Evolutionary conservation across 2,113 vertebrate genomes (phyloP), one percentile per base, ranked within the genome.

Genomic region (Montifringilla adamsi): DNA sequence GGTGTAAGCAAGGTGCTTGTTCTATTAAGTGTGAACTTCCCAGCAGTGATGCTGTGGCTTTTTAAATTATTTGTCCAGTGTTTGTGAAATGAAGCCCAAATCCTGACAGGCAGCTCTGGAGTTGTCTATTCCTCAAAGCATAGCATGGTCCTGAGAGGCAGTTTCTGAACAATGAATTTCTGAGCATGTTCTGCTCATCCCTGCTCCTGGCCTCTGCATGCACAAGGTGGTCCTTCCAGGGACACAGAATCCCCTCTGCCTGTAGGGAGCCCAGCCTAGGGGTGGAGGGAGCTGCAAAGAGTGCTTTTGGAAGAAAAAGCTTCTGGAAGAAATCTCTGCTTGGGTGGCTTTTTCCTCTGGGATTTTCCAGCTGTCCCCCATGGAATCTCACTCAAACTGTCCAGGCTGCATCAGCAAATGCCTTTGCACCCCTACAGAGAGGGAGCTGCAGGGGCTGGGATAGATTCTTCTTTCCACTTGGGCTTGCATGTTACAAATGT

Each of bases 291-390:
- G 23, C 50, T 90, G 43, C 63, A 90, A 60, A 26, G 46, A 49
- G 18, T 52, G 13, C 18, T 63, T 26, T 26, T 8, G 27, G 16
- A 11, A 26, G 23, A 11, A 49, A 41, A 72, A 52, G 35, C 53
- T 72, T 70, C 84, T 81, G 68, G 37, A 81, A 69, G 53, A 78
- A 1, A 56, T 18, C 41, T 73, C 1, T 1, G 46, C 26, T 77
- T 74, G n/a, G n/a, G n/a, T n/a, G n/a, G n/a, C n/a, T 37, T 56
- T 28, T 41, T 0, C 26, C 1, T 1, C 41, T 66, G 62, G 56
- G 18, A 44, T 76, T 85, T 76, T 41, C 52, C 41, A 69, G 44
- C 58, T 87, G 14, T 68, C 35, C 30, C 21, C 15, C 7, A 1
- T 37, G 56, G 77, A 72, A 78, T 78, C 0, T 0, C 10, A 12